Conservation (phyloP, 2,888 invertebrate genomes). For the Melanchra persicariae region DNA sequence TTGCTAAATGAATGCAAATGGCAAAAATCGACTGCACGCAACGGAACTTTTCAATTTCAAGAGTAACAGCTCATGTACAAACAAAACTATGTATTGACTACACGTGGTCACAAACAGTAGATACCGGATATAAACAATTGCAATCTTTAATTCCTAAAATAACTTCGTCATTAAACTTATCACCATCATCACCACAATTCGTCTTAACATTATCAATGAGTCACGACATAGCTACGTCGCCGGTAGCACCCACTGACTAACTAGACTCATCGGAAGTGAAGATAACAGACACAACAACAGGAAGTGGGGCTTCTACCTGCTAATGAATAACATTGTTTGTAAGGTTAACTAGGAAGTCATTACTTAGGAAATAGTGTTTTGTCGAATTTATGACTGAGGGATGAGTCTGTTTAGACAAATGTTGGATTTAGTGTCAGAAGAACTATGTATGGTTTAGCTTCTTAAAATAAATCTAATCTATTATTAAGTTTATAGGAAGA, state of each 20-base stretch:
- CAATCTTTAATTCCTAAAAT: too few species aligned
- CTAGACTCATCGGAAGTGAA: constrained; percentile 49
- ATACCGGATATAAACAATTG: constrained; percentile 19
- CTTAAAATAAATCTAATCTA: too few species aligned
- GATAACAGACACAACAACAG: constrained; percentile 48
- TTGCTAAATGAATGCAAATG: too few species aligned
- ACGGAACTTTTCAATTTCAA: too few species aligned
- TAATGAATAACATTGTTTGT: constrained; percentile 51
- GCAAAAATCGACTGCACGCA: too few species aligned
- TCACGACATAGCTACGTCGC: constrained; percentile 28
- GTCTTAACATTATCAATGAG: constrained; percentile 37
- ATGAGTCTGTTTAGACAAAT: constrained; percentile 7
- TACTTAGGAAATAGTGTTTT: constrained; percentile 1
- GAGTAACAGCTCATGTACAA: too few species aligned
- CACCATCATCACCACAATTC: background rate
- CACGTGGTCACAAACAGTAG: too few species aligned
- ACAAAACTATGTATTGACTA: too few species aligned
- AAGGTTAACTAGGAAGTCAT: constrained; percentile 47
- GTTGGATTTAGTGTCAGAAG: background rate
- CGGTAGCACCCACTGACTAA: constrained; percentile 49
- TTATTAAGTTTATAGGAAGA: too few species aligned
- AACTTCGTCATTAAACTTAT: constrained; percentile 20
- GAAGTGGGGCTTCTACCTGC: constrained; percentile 43
- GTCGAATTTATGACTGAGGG: constrained; percentile 7
- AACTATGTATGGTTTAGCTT: too few species aligned